Evolutionary conservation across 2,113 vertebrate genomes (phyloP), one percentile per base, ranked within the genome.

Genomic region (Brevimyrus niger): DNA sequence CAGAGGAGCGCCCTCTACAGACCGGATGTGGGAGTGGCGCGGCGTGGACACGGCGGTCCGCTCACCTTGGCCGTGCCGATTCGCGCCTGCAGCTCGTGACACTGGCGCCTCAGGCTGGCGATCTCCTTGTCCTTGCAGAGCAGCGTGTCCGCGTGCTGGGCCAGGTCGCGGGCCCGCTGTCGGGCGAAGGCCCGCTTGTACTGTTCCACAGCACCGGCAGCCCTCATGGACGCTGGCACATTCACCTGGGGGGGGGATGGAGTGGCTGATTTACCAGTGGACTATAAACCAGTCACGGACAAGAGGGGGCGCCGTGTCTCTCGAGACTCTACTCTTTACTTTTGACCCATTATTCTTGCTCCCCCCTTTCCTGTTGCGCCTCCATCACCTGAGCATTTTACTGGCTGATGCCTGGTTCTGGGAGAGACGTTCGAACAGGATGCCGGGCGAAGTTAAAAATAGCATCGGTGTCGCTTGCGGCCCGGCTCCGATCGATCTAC

Each of bases 51-150:
- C 9, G 80, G 21, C 51, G 21, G 47, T 90, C 48, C 1, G 51
- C 94, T 92, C 95, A 99, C 98, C 97, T 98, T 98, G 21, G 95
- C 93, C 88, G 94, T 91, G 3, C 94, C 94, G 35, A 97, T 94
- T 46, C 94, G 96, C 53, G 96, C 96, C 92, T 99, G 96, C 89
- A 99, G 96, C 90, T 97, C 96, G 89, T 96, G 93, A 92, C 97
- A 98, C 90, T 98, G 96, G 89, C 96, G 95, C 94, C 98, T 97
- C 89, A 99, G 93, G 61, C 96, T 94, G 51, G 97, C 96, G 0
- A 99, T 99, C 95, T 99, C 97, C 92, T 99, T 99, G 94, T 99
- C 98, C 92, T 99, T 99, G 0, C 94, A 97, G 93, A 99, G 95
- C 89, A 99, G 96, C 3, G 95, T 96, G 50, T 97, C 97, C 46